Conservation (phyloP, 2,797 vertebrate genomes). For the Cirrhinus mrigala region DNA sequence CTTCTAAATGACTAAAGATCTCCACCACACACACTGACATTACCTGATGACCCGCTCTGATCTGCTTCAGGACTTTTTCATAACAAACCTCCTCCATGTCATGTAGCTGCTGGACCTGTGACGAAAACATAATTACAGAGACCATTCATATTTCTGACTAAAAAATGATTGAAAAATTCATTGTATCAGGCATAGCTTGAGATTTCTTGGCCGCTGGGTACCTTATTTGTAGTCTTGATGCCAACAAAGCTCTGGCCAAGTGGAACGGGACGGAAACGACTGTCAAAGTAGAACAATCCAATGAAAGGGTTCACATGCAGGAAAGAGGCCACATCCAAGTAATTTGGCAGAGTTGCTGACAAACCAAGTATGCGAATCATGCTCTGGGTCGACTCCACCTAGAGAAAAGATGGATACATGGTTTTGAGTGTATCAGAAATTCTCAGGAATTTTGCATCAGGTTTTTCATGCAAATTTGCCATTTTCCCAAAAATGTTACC, state of each 20-base stretch:
- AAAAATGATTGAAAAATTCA: background rate
- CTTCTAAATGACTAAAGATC: background rate
- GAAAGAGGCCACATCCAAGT: conserved; percentile 93
- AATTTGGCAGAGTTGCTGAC: conserved; percentile 97
- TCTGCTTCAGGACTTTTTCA: conserved; percentile 92
- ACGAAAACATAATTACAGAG: background rate
- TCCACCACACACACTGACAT: conserved; percentile 11
- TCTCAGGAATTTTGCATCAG: background rate
- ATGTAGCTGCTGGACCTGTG: conserved; percentile 92
- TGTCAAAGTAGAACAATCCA: conserved; percentile 96
- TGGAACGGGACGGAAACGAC: conserved; percentile 94
- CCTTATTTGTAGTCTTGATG: conserved; percentile 93
- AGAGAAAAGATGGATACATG: background rate
- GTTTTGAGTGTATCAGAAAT: background rate
- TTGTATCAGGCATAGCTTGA: background rate
- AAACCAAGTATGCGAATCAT: conserved; percentile 98
- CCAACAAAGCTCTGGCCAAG: conserved; percentile 96
- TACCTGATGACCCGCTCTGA: conserved; percentile 96
- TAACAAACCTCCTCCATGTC: conserved; percentile 98
- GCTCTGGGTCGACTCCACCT: conserved; percentile 99
- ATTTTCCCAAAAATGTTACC: too few relatives aligned
- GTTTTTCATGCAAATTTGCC: background rate
- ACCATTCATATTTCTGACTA: background rate
- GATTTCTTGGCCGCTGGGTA: conserved; percentile 61
- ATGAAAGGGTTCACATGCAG: conserved; percentile 96